These are phyloP conservation scores for Pogonomyrmex californicus DNA, from an alignment of 1,140 invertebrate species.

Conservation along the genomic window DNA sequence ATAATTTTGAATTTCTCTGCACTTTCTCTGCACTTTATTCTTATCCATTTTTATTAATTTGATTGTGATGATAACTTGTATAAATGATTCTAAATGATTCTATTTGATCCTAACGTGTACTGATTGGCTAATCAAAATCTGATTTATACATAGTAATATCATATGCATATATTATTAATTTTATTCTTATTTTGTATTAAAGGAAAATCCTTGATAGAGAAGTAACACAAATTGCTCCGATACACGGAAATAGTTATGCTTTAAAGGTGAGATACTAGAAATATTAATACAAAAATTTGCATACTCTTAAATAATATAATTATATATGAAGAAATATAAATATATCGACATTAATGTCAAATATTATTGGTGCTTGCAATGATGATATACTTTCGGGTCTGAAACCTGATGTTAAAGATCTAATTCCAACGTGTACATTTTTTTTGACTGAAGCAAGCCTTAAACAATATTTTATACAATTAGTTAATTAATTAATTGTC, in stretches of 20 bases:
- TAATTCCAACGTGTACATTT: conserved; percentile 74
- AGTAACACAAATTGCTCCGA: background rate
- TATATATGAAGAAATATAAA: background rate
- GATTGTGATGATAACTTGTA: conserved; percentile 41
- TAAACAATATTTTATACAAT: background rate
- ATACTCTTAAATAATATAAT: background rate
- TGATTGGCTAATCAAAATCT: conserved; percentile 15
- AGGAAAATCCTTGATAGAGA: conserved; percentile 4
- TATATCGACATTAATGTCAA: conserved; percentile 21
- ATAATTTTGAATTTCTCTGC: background rate
- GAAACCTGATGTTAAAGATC: conserved; percentile 71
- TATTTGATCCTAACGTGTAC: conserved; percentile 38
- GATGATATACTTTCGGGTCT: conserved; percentile 80
- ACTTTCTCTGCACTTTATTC: background rate
- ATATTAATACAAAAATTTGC: conserved; percentile 27
- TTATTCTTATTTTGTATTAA: conserved; percentile 9
- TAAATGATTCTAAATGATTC: conserved; percentile 42
- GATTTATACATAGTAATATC: background rate
- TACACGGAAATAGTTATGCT: background rate
- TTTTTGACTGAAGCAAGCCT: conserved; percentile 53
- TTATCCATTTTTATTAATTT: background rate
- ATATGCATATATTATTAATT: background rate
- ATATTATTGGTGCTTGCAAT: conserved; percentile 57
- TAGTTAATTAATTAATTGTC: conserved; percentile 35
- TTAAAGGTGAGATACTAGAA: conserved; percentile 35